These are phyloP conservation scores for Philaethria dido DNA, from an alignment of 2,888 invertebrate species.

Conservation along the genomic window DNA sequence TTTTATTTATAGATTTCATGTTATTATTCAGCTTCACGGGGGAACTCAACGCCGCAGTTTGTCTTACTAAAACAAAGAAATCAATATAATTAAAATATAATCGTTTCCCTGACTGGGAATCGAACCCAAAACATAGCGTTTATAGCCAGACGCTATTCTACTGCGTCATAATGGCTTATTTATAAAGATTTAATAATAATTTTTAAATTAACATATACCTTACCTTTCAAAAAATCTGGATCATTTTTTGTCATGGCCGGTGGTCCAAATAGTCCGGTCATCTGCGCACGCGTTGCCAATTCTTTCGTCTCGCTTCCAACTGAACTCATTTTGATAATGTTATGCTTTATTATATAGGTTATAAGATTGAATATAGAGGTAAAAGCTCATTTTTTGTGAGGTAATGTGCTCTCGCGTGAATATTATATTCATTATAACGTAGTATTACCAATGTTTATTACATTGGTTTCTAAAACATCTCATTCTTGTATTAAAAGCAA, in stretches of 20 bases:
- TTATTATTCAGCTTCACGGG: too few species aligned
- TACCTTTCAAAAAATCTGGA: slow-evolving; percentile 4
- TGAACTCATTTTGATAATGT: slow-evolving; percentile 15
- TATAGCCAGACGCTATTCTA: not conserved
- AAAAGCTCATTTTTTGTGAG: slow-evolving; percentile 13
- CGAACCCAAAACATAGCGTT: not conserved
- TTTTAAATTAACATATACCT: slow-evolving; percentile 23
- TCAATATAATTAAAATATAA: too few species aligned
- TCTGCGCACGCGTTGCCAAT: slow-evolving; percentile 46
- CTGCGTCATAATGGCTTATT: not conserved
- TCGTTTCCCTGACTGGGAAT: too few species aligned
- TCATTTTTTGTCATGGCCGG: slow-evolving; percentile 32
- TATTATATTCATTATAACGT: slow-evolving; percentile 13
- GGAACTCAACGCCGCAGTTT: too few species aligned
- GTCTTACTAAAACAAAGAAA: too few species aligned
- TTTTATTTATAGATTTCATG: too few species aligned
- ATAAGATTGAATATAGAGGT: not conserved
- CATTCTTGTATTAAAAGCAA: not conserved
- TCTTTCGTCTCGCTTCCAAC: slow-evolving; percentile 44
- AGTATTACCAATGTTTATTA: not conserved
- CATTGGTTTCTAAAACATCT: not conserved
- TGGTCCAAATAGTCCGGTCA: slow-evolving; percentile 39
- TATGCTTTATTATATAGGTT: slow-evolving; percentile 24
- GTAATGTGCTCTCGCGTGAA: slow-evolving; percentile 19
- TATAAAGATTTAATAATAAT: slow-evolving; percentile 1